Conservation (phyloP, 2,797 vertebrate genomes). For the Capromys pilorides region DNA sequence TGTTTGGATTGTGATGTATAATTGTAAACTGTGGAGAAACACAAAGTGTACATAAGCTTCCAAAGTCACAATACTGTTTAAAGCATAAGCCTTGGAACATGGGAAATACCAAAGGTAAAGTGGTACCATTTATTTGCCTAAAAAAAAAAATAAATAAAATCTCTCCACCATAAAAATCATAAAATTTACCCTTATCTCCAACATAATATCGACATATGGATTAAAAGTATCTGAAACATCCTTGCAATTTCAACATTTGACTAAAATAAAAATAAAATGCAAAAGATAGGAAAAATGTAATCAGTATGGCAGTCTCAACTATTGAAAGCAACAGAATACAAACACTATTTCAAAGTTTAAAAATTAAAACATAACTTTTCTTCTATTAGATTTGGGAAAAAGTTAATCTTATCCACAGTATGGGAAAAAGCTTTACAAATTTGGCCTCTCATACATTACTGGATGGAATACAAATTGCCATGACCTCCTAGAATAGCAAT, state of each 20-base stretch:
- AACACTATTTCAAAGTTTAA: neutral
- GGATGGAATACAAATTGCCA: neutral
- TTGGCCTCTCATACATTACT: neutral
- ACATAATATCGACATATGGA: conserved; percentile 93
- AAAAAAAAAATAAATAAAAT: neutral
- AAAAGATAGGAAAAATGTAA: conserved; percentile 59
- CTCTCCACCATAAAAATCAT: neutral
- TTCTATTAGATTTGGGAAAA: neutral
- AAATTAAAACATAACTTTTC: neutral
- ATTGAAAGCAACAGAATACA: conserved; percentile 7
- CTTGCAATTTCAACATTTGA: conserved; percentile 98
- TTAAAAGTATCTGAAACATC: conserved; percentile 97
- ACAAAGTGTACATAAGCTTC: no score
- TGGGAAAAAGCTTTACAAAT: no score
- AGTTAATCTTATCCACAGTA: neutral
- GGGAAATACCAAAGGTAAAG: no score
- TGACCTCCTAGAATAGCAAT: neutral
- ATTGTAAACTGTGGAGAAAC: no score
- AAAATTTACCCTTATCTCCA: conserved; percentile 95
- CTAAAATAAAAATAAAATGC: conserved; percentile 87
- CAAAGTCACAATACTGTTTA: no score
- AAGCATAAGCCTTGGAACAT: no score
- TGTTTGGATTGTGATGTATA: no score
- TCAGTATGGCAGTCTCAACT: neutral
- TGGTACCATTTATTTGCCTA: no score